Conservation (phyloP, 2,797 vertebrate genomes). For the Amniataba percoides region DNA sequence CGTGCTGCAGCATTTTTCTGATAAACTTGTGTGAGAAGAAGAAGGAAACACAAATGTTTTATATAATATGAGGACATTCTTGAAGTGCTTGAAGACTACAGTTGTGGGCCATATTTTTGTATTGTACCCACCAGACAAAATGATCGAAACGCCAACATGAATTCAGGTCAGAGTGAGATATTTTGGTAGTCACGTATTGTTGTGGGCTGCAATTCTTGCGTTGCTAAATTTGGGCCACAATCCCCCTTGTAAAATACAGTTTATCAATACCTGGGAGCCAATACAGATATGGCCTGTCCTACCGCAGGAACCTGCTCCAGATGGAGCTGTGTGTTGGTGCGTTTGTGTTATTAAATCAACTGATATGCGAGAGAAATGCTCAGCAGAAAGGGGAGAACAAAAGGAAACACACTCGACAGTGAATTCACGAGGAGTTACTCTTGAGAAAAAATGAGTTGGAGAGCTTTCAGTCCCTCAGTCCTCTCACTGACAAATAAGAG, state of each 20-base stretch:
- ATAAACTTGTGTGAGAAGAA: neutral
- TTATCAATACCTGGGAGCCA: slow-evolving; percentile 21
- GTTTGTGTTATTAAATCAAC: neutral
- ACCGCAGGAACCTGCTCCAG: neutral
- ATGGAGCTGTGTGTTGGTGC: neutral
- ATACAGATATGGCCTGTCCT: neutral
- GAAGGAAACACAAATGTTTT: neutral
- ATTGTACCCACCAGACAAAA: neutral
- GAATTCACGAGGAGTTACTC: slow-evolving; percentile 30
- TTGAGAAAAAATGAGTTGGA: slow-evolving; percentile 23
- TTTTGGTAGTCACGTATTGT: slow-evolving; percentile 35
- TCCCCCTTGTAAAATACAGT: slow-evolving; percentile 23
- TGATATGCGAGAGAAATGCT: slow-evolving; percentile 5
- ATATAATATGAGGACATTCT: neutral
- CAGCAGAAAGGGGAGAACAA: neutral
- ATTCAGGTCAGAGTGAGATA: slow-evolving; percentile 40
- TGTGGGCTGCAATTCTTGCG: slow-evolving; percentile 44
- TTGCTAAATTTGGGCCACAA: slow-evolving; percentile 43
- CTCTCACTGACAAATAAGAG: slow-evolving; percentile 50
- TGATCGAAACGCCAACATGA: slow-evolving; percentile 16
- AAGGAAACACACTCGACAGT: slow-evolving; percentile 8
- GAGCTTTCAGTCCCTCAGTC: slow-evolving; percentile 18
- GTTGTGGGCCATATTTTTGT: neutral
- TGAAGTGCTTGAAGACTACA: neutral
- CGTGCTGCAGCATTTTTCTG: neutral